Conservation (phyloP, 2,797 vertebrate species). For the Cephalopachus bancanus region DNA sequence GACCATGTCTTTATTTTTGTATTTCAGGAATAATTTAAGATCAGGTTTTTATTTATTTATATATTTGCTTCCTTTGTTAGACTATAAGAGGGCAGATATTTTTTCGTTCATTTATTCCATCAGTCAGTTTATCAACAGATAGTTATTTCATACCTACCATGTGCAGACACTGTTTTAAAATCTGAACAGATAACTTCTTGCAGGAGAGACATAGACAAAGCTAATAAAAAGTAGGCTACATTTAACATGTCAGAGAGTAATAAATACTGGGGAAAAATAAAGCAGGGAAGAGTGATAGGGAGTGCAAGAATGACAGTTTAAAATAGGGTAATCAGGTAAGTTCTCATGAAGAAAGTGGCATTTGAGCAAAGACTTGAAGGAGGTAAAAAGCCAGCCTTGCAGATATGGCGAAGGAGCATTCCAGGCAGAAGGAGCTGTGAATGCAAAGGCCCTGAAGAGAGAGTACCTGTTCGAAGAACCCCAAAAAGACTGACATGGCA, state of each 20-base stretch:
- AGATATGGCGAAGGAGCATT: not conserved
- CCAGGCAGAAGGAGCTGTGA: not conserved
- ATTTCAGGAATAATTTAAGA: conserved; percentile 50
- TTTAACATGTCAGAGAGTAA: not conserved
- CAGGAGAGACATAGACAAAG: not conserved
- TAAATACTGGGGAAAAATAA: conserved; percentile 16
- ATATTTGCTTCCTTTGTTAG: conserved; percentile 8
- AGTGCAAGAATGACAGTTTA: conserved; percentile 3
- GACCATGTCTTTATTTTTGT: not conserved
- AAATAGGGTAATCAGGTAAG: not conserved
- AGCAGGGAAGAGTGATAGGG: not conserved
- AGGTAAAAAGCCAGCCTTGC: not conserved
- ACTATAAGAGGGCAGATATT: not conserved
- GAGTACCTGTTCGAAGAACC: not conserved
- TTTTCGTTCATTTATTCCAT: conserved; percentile 21
- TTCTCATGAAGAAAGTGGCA: not conserved
- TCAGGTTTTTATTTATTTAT: not conserved
- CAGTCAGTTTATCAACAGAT: not conserved
- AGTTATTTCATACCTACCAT: not conserved
- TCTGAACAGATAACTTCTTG: conserved; percentile 15
- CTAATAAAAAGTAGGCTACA: not conserved
- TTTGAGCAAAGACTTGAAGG: conserved; percentile 10
- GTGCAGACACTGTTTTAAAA: conserved; percentile 38
- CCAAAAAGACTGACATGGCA: not conserved
- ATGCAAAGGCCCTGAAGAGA: not conserved